Evolutionary conservation across 30 jellyfish, hydroid and myxozoan genomes (phyloP).

Genomic region (Hydra vulgaris): DNA sequence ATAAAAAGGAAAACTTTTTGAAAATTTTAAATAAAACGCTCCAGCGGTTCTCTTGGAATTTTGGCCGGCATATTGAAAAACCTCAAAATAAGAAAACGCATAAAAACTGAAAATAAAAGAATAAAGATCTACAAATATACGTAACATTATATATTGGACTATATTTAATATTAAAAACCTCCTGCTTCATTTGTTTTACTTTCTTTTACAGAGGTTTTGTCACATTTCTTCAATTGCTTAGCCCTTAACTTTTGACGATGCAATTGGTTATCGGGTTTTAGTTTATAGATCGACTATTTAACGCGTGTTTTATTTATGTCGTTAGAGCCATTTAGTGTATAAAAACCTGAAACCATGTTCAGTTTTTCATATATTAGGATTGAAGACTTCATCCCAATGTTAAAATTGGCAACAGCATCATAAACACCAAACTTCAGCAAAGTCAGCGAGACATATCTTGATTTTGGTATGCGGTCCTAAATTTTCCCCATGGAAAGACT

Average conservation of each 20-base stretch:
- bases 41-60: not conserved
- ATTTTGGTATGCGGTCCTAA: not conserved
- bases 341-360: not conserved
- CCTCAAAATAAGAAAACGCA: conserved; percentile 7
- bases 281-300: not conserved
- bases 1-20: conserved; percentile 1
- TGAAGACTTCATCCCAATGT: not conserved
- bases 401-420: not conserved
- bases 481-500: not conserved
- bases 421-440: not conserved
- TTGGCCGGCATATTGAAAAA: conserved; percentile 13
- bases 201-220: not conserved
- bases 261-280: not conserved
- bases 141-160: not conserved
- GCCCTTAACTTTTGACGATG: not conserved
- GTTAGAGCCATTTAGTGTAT: not conserved
- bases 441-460: not conserved
- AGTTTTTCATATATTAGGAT: not conserved
- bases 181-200: not conserved
- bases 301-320: not conserved
- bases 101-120: not conserved
- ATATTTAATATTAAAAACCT: not conserved
- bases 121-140: not conserved
- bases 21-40: not conserved
- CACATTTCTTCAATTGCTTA: not conserved